Evolutionary conservation across 2,113 vertebrate genomes (phyloP), one percentile per base, ranked within the genome.

Genomic region (Sebastes fasciatus): DNA sequence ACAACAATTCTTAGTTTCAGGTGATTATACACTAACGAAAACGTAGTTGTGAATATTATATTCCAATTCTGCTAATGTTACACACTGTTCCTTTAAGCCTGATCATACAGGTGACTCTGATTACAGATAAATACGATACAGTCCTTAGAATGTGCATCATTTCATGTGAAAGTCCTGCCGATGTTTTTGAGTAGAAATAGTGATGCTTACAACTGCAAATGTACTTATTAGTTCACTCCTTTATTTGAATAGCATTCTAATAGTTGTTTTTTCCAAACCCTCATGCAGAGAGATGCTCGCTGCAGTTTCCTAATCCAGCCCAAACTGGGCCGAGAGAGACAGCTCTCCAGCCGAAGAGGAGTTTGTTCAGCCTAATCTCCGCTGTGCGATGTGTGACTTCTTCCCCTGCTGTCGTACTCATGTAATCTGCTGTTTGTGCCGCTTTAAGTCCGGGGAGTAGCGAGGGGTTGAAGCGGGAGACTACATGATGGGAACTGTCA

Each of bases 391-490:
- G 92, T 89, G 86, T 84, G 90, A 88, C 89, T 93, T 91, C 82
- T 89, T 86, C 83, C 88, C 82, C 88, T 87, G 85, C 87, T 64
- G 88, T 85, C 73, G 42, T 66, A 74, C 84, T 82, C 74, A 12
- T 87, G 87, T 94, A 94, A 94, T 94, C 91, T 91, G 84, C 81
- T 86, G 89, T 92, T 91, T 92, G 83, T 84, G 90, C 78, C 58
- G 48, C 82, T 94, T 89, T 88, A 89, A 90, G 82, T 90, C 86
- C 72, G 9, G 49, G 57, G 77, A 89, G 80, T 79, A 86, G 69
- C 45, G 62, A 86, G 46, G 74, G 86, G 88, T 88, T 90, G 88
- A 88, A 86, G 88, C 74, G 13, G 70, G 79, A 77, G 71, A 84
- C 82, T 85, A 78, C 88, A 88, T 84, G 92, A 94, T 87, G 90